Evolutionary conservation across 2,113 vertebrate species (phyloP).

Genomic region (Albula glossodonta): DNA sequence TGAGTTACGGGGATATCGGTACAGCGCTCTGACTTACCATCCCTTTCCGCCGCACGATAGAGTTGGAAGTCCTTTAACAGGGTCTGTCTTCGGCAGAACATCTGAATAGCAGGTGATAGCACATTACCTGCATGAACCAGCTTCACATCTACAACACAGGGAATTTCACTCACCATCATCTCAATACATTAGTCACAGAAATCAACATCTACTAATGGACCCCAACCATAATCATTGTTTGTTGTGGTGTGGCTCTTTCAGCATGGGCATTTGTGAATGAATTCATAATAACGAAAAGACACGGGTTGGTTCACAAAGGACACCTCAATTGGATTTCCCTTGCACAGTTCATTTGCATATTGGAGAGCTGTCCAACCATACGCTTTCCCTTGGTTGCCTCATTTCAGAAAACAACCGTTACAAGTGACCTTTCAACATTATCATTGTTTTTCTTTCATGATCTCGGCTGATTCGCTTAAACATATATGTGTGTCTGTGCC

Average conservation of each 20-base stretch:
- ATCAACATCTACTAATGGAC: not conserved
- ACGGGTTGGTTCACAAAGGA: too few species aligned
- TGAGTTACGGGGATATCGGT: not conserved
- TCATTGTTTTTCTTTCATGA: not conserved
- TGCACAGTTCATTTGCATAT: too few species aligned
- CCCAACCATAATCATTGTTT: not conserved
- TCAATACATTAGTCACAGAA: not conserved
- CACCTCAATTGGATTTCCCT: too few species aligned
- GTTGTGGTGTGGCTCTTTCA: not conserved
- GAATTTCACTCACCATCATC: not conserved
- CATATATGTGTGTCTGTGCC: not conserved
- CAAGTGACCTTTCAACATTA: not conserved
- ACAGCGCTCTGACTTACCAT: not conserved
- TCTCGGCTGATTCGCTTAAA: not conserved
- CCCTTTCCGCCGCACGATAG: not conserved
- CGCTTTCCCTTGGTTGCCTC: not conserved
- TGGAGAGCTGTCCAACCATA: not conserved
- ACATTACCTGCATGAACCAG: not conserved
- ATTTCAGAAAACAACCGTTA: not conserved
- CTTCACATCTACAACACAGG: not conserved
- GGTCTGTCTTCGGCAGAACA: not conserved
- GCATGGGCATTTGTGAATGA: too few species aligned
- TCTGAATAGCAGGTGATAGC: not conserved
- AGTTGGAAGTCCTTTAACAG: not conserved
- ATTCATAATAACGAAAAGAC: too few species aligned